A percentile compares a stretch with the other conserved stretches of the same genome.
phyloP scores from a whole-genome alignment of 1,140 invertebrate species.

The Apis laboriosa region DNA sequence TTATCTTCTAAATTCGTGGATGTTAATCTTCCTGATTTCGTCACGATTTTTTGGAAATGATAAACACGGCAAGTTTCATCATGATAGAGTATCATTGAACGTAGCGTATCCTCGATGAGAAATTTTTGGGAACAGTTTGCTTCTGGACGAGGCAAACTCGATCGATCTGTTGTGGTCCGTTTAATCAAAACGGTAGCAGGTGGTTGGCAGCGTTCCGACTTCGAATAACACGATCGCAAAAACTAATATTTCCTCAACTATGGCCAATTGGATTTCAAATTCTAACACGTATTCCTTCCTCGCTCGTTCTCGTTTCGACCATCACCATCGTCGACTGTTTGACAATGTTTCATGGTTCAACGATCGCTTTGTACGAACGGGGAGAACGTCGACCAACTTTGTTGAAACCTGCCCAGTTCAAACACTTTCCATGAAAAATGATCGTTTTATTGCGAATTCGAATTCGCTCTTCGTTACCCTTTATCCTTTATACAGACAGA shows the following conservation, averaged over 20 bases:
- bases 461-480: too few species aligned
- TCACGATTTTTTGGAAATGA: not conserved
- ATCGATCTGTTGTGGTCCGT: conserved; percentile 46
- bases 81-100: conserved; percentile 4
- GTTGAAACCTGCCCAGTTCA: too few species aligned
- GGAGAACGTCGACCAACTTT: not conserved
- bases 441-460: not conserved
- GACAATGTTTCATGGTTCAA: not conserved
- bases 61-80: conserved; percentile 11
- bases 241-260: conserved; percentile 13
- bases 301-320: not conserved
- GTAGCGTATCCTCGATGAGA: not conserved
- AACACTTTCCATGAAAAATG: not conserved
- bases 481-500: too few species aligned
- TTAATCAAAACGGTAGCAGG: conserved; percentile 48
- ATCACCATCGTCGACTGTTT: not conserved
- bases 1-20: too few species aligned
- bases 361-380: not conserved
- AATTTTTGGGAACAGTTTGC: conserved; percentile 36
- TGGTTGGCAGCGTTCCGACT: conserved; percentile 48
- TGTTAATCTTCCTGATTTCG: not conserved
- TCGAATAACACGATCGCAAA: not conserved
- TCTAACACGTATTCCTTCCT: not conserved
- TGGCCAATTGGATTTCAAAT: not conserved
- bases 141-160: conserved; percentile 17